A percentile compares a stretch with the other conserved stretches of the same genome.
Evolutionary conservation across 2,888 invertebrate genomes (phyloP).

Genomic region (Spodoptera exigua): DNA sequence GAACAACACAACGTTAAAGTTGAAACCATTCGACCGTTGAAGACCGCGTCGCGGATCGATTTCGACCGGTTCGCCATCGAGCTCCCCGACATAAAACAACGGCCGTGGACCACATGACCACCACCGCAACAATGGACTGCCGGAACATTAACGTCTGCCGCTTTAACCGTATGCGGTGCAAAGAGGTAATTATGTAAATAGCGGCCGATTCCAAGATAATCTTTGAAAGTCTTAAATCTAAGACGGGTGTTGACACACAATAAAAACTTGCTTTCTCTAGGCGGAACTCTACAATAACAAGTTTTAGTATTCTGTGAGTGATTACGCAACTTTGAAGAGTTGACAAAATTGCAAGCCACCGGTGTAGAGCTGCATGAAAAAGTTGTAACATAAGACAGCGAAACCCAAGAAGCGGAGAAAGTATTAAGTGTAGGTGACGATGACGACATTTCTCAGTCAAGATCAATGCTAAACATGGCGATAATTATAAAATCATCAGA

Average conservation of each 20-base stretch:
- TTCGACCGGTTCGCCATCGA: slow-evolving; percentile 77
- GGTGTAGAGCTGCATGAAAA: slow-evolving; percentile 68
- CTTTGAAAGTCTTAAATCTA: slow-evolving; percentile 64
- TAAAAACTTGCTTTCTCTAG: slow-evolving; percentile 79
- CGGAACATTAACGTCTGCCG: slow-evolving; percentile 47
- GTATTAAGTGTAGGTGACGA: slow-evolving; percentile 69
- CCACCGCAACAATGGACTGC: slow-evolving; percentile 57
- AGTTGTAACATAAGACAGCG: slow-evolving; percentile 72
- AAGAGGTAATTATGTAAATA: slow-evolving; percentile 58
- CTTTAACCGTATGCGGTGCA: slow-evolving; percentile 30
- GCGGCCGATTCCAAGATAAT: slow-evolving; percentile 52
- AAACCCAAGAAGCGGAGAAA: slow-evolving; percentile 76
- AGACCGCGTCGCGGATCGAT: slow-evolving; percentile 79
- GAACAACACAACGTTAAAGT: slow-evolving; percentile 82
- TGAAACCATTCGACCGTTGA: slow-evolving; percentile 81
- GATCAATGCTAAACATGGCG: slow-evolving; percentile 59
- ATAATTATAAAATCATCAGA: slow-evolving; percentile 64
- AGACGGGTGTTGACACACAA: slow-evolving; percentile 65
- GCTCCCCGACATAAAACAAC: slow-evolving; percentile 73
- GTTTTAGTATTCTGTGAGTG: slow-evolving; percentile 73
- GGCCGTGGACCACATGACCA: slow-evolving; percentile 67
- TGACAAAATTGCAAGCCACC: slow-evolving; percentile 77
- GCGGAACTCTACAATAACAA: slow-evolving; percentile 74
- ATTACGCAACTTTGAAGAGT: slow-evolving; percentile 78
- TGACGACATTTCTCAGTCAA: slow-evolving; percentile 65